Base-by-base conservation (phyloP, 2,113 vertebrate genomes). In the Equus przewalskii region DNA sequence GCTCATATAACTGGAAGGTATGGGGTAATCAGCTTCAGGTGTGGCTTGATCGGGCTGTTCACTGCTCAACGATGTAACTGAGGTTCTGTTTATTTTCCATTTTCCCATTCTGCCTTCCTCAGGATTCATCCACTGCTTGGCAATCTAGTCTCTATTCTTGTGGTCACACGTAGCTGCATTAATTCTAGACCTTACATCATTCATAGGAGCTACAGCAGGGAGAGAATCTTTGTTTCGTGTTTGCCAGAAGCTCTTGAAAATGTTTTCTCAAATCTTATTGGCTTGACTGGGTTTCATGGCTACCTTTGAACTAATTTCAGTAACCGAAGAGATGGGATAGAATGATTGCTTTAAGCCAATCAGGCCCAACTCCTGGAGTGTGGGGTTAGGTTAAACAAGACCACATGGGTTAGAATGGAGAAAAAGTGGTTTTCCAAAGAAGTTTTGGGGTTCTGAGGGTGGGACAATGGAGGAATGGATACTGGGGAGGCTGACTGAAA, bases 371-470 rank as follows among this genome's bases (percentile, higher is more conserved):
- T 70, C 49, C 41, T 72, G n/a, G 28, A 90, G 21, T 81, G 26
- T 82, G 60, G 64, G 33, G 30, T 75, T 26, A 92, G n/a, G 26
- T 79, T 76, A 95, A 72, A 13, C 10, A 89, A 69, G 72, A 87
- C 7, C 30, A 51, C 3, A 15, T 86, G 44, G 62, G 30, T 93
- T 83, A 85, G 70, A 87, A 54, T 72, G 62, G 73, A 94, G 83
- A 60, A 69, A 94, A 94, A 92, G 44, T 87, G 58, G 15, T 51
- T 95, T 96, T 54, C 26, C 33, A 97, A 87, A 83, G 88, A 93
- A 33, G 33, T 72, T 21, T 60, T 75, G 51, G 49, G 16, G n/a
- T 65, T 83, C 64, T 28, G 21, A 79, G 80, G 62, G 60, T 92
- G 89, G 19, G 49, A 80, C 24, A 93, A 65, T 14, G 56, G 46